A percentile compares a stretch with the other conserved stretches of the same genome.
phyloP scores from a whole-genome alignment of 2,797 vertebrate species.

The Sebastes diaconus region DNA sequence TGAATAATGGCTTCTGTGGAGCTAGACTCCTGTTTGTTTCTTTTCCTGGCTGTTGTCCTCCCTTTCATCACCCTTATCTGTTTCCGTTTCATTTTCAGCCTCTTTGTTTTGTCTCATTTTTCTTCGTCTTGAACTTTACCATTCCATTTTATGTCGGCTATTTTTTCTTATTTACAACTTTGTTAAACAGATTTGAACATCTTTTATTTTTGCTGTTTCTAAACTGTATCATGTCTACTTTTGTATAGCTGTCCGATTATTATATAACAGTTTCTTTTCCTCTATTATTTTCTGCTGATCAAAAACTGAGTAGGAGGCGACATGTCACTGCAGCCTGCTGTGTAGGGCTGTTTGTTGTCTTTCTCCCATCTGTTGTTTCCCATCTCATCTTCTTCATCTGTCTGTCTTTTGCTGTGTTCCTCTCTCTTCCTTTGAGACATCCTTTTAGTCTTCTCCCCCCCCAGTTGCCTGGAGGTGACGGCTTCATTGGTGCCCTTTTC shows the following conservation, averaged over 20 bases:
- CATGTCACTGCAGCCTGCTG: conserved; percentile 20
- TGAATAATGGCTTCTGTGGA: conserved; percentile 34
- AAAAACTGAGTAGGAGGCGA: conserved; percentile 19
- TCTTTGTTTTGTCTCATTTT: conserved; percentile 11
- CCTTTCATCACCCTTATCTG: conserved; percentile 36
- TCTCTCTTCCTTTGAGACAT: conserved; percentile 20
- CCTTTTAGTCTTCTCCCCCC: not conserved
- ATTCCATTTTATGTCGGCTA: not conserved
- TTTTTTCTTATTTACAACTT: not conserved
- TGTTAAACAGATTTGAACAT: not conserved
- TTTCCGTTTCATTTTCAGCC: conserved; percentile 32
- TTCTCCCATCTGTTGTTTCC: conserved; percentile 38
- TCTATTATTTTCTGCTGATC: conserved; percentile 9
- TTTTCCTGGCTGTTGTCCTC: conserved; percentile 25
- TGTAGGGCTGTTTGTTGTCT: conserved; percentile 13
- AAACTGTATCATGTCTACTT: not conserved
- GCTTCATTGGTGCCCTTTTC: not conserved
- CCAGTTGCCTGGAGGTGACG: not conserved
- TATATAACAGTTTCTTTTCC: not conserved
- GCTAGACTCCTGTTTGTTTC: conserved; percentile 19
- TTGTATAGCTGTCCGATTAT: not conserved
- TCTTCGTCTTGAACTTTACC: conserved; percentile 4
- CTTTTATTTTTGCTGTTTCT: not conserved
- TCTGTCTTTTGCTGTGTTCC: conserved; percentile 17
- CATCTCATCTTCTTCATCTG: conserved; percentile 21